Percentiles rank a stretch among this genome's conserved stretches.
These are phyloP conservation scores for Apamea crenata DNA, from an alignment of 2,888 invertebrate genomes.

Conservation along the genomic window DNA sequence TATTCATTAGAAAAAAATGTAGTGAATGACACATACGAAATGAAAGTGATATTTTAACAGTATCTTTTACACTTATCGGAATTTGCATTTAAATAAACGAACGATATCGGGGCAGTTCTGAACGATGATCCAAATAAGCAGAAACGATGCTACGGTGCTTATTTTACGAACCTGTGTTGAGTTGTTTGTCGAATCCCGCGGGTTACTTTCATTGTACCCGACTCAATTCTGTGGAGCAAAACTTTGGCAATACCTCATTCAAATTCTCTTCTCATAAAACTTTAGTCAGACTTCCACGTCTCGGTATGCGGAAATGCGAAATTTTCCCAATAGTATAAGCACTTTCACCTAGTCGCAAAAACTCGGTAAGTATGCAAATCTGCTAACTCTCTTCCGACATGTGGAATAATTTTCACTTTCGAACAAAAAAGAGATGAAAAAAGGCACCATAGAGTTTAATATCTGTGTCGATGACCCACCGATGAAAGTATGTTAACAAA, in stretches of 20 bases:
- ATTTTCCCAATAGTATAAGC: slow-evolving; percentile 57
- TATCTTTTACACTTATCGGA: slow-evolving; percentile 55
- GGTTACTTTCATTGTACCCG: slow-evolving; percentile 4
- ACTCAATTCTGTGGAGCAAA: slow-evolving; percentile 8
- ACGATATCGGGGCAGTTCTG: slow-evolving; percentile 11
- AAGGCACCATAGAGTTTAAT: slow-evolving; percentile 71
- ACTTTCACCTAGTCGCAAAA: slow-evolving; percentile 70
- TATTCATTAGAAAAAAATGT: slow-evolving; percentile 51
- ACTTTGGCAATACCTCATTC: slow-evolving; percentile 39
- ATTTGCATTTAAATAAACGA: slow-evolving; percentile 28
- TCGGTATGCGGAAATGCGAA: slow-evolving; percentile 49
- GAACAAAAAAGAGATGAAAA: slow-evolving; percentile 73
- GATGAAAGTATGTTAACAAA: slow-evolving; percentile 76
- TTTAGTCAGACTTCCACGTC: slow-evolving; percentile 34
- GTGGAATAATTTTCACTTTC: slow-evolving; percentile 80
- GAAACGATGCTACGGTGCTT: background rate
- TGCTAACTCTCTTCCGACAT: slow-evolving; percentile 58
- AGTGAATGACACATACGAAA: slow-evolving; percentile 62
- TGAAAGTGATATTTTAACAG: slow-evolving; percentile 58
- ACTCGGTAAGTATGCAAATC: slow-evolving; percentile 57
- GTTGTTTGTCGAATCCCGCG: slow-evolving; percentile 19
- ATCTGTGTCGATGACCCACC: slow-evolving; percentile 79
- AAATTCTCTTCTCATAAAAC: slow-evolving; percentile 42
- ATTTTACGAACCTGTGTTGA: slow-evolving; percentile 9
- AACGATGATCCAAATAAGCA: slow-evolving; percentile 17